Base-by-base conservation (phyloP, 2,113 vertebrate genomes). In the Phrynosoma platyrhinos region DNA sequence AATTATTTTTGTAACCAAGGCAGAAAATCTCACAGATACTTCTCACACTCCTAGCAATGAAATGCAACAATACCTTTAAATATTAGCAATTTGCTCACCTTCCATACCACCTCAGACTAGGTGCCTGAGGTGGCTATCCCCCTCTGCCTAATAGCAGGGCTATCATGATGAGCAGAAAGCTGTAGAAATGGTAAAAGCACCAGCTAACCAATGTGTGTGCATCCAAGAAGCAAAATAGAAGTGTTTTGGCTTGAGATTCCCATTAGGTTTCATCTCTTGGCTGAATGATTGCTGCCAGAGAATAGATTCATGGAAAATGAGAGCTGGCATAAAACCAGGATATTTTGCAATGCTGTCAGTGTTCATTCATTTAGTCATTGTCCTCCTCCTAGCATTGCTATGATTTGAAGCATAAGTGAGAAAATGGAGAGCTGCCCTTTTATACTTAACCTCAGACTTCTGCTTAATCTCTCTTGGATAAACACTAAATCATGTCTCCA, bases 201-300 rank as follows among this genome's bases (percentile, higher is more conserved):
- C 78, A 18, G 75, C 90, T 90, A 93, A 32, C 0, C 16, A 88
- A 62, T 53, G 89, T 30, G 88, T 92, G 87, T 92, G 83, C 74
- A 91, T 93, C 91, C 0, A 2, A 82, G 88, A 93, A 92, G 88
- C 74, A 87, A 80, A 52, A n/a, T 88, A 84, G 27, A 90, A 91
- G 79, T 78, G 14, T 84, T 90, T 88, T 94, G 85, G 86, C 94
- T 86, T 90, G 81, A 82, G 14, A 36, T 78, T 91, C 69, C 84
- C 83, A 89, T 87, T 88, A 87, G 90, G 93, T 87, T 94, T 94
- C 80, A 89, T 92, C 90, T 83, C 88, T 95, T 93, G 87, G 87
- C 84, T 92, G 90, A 90, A 93, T 92, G 86, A 69, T 78, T 79
- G 86, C 89, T 91, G 89, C 85, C 68, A 92, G 91, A 91, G 69